A percentile compares a stretch with the other conserved stretches of the same genome.
Evolutionary conservation across 2,888 invertebrate species (phyloP).

Genomic region (Melipona beecheii): DNA sequence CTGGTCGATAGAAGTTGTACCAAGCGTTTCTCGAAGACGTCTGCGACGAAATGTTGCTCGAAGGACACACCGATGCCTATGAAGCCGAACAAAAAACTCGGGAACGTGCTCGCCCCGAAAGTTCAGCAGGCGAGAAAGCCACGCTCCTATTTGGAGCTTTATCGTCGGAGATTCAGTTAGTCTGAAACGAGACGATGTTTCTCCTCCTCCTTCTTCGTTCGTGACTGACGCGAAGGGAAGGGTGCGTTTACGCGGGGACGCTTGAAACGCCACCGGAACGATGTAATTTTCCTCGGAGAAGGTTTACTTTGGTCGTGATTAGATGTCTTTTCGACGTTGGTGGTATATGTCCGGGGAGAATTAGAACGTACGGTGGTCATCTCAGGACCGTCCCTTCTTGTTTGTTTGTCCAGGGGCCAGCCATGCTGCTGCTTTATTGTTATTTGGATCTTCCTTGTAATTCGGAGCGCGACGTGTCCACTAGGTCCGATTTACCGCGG

Average conservation of each 20-base stretch:
- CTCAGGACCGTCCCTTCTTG: background rate
- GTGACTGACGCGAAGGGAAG: conserved; percentile 29
- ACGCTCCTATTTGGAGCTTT: conserved; percentile 74
- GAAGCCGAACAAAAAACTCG: conserved; percentile 72
- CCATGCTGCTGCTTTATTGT: conserved; percentile 31
- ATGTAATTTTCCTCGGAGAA: conserved; percentile 61
- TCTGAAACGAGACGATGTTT: conserved; percentile 51
- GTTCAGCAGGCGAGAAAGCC: conserved; percentile 55
- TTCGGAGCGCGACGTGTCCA: conserved; percentile 1
- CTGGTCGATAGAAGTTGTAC: background rate
- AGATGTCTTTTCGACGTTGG: conserved; percentile 49
- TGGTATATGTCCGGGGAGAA: conserved; percentile 26
- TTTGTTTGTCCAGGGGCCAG: conserved; percentile 21
- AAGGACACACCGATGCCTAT: conserved; percentile 49
- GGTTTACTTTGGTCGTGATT: conserved; percentile 65
- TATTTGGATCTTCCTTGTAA: conserved; percentile 20
- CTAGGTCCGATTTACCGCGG: background rate
- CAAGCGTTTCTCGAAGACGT: conserved; percentile 30
- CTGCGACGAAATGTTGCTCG: conserved; percentile 40
- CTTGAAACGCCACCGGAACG: conserved; percentile 36
- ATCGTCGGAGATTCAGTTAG: conserved; percentile 71
- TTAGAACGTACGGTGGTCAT: conserved; percentile 29
- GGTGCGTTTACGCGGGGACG: conserved; percentile 36
- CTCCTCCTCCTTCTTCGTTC: conserved; percentile 9
- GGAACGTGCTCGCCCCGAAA: conserved; percentile 56